phyloP scores from a whole-genome alignment of 1,140 invertebrate genomes.

The Dendrolimus punctatus region DNA sequence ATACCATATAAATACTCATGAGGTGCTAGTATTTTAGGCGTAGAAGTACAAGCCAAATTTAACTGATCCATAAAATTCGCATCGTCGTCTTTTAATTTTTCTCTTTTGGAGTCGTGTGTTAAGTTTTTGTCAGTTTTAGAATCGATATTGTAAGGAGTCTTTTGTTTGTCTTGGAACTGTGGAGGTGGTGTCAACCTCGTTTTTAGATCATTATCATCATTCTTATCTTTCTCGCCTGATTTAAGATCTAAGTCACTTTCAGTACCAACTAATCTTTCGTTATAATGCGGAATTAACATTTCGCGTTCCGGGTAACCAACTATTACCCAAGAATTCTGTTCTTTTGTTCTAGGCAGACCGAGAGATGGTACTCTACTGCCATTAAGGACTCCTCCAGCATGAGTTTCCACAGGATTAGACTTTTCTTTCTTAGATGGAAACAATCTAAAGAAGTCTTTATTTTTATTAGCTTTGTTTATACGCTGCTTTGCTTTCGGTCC shows the following conservation, averaged over 20 bases:
- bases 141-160: slow-evolving; percentile 46
- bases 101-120: slow-evolving; percentile 59
- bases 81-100: slow-evolving; percentile 62
- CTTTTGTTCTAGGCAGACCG: slow-evolving; percentile 49
- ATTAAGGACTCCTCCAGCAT: slow-evolving; percentile 51
- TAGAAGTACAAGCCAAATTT: slow-evolving; percentile 64
- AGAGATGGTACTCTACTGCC: slow-evolving; percentile 60
- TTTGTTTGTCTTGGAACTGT: slow-evolving; percentile 64
- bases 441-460: slow-evolving; percentile 52
- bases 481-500: slow-evolving; percentile 60
- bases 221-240: slow-evolving; percentile 38
- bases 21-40: slow-evolving; percentile 63
- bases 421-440: slow-evolving; percentile 58
- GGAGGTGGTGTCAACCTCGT: slow-evolving; percentile 57
- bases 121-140: slow-evolving; percentile 47
- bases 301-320: slow-evolving; percentile 58
- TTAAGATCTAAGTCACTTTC: slow-evolving; percentile 34
- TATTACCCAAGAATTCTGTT: slow-evolving; percentile 58
- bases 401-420: slow-evolving; percentile 31
- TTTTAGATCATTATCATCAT: slow-evolving; percentile 29
- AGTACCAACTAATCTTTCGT: slow-evolving; percentile 46
- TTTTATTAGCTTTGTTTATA: slow-evolving; percentile 41
- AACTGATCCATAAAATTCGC: slow-evolving; percentile 58
- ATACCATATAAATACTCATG: slow-evolving; percentile 48
- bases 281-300: slow-evolving; percentile 55